Conservation (phyloP, 2,888 invertebrate species). For the Lithosia quadra region DNA sequence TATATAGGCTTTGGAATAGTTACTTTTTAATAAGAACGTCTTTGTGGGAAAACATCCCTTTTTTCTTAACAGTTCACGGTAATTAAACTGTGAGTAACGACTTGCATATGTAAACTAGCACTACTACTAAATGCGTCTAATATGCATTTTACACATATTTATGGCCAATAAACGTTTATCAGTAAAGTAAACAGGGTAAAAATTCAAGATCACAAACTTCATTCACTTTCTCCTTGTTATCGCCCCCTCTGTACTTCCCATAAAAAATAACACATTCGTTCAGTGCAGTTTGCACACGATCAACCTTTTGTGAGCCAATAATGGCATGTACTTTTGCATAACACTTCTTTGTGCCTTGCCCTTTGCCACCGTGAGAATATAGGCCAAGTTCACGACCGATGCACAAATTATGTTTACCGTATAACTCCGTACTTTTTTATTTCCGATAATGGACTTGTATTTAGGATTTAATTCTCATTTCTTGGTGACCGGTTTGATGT, state of each 20-base stretch:
- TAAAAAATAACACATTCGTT: slow-evolving; percentile 44
- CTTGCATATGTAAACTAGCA: neutral
- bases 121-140: no score
- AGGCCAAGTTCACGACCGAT: slow-evolving; percentile 80
- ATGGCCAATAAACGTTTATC: neutral
- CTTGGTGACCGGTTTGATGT: slow-evolving; percentile 60
- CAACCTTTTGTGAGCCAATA: slow-evolving; percentile 60
- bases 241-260: slow-evolving; percentile 32
- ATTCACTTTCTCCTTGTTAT: slow-evolving; percentile 38
- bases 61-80: neutral
- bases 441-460: slow-evolving; percentile 53
- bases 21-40: no score
- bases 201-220: neutral
- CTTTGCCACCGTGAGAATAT: slow-evolving; percentile 78
- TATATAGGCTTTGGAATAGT: no score
- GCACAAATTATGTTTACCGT: slow-evolving; percentile 61
- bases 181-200: neutral
- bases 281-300: slow-evolving; percentile 34
- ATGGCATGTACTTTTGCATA: slow-evolving; percentile 68
- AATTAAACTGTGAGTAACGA: no score
- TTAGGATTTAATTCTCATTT: slow-evolving; percentile 46
- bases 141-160: neutral
- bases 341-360: slow-evolving; percentile 65
- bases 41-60: neutral
- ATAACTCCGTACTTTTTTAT: slow-evolving; percentile 51